These are phyloP conservation scores for Girardinus metallicus DNA, from an alignment of 2,797 vertebrate species.

Conservation along the genomic window DNA sequence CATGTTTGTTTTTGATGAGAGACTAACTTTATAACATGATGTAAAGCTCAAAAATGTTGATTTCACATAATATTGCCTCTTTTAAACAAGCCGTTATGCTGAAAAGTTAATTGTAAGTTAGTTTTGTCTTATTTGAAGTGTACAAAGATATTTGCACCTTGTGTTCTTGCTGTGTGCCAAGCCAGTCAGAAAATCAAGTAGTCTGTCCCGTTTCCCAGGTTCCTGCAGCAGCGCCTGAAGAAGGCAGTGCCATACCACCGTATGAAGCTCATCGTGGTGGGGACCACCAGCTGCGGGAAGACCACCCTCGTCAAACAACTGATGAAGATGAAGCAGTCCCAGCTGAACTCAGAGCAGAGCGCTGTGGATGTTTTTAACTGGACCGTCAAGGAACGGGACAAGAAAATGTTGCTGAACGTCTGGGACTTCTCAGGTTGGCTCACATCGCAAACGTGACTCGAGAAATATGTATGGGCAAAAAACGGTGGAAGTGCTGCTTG, in stretches of 20 bases:
- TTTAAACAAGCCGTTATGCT: no score
- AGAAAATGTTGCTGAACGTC: constrained; percentile 90
- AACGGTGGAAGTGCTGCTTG: not conserved
- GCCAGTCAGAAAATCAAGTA: not conserved
- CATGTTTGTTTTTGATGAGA: no score
- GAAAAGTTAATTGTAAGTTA: no score
- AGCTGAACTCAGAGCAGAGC: constrained; percentile 60
- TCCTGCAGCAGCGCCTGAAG: constrained; percentile 95
- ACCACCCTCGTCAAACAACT: constrained; percentile 90
- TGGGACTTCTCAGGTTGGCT: constrained; percentile 96
- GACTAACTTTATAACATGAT: no score
- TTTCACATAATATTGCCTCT: no score
- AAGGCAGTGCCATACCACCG: constrained; percentile 94
- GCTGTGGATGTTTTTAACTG: constrained; percentile 88
- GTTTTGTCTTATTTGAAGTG: no score
- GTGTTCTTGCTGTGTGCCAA: no score
- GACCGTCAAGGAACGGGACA: constrained; percentile 85
- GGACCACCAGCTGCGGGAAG: constrained; percentile 91
- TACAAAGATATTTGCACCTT: no score
- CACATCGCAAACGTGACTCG: not conserved
- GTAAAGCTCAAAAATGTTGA: no score
- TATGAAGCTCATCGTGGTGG: constrained; percentile 96
- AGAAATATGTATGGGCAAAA: not conserved
- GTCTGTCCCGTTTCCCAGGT: constrained; percentile 75
- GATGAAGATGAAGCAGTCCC: constrained; percentile 86